These are phyloP conservation scores for Ennomos erosarius DNA, from an alignment of 2,888 invertebrate genomes.

Conservation along the genomic window DNA sequence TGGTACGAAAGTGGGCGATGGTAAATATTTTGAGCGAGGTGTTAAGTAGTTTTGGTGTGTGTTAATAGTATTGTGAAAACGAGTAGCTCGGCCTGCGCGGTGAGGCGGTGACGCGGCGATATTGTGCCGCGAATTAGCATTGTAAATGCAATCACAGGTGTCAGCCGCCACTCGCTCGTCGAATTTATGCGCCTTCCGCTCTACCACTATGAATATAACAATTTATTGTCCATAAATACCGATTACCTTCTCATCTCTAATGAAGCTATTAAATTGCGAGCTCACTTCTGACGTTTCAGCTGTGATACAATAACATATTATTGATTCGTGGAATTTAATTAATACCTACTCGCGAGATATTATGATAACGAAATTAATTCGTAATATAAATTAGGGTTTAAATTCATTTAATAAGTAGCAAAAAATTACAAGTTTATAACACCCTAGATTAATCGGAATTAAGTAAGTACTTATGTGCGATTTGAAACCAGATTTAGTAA, in stretches of 20 bases:
- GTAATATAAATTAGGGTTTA: conserved; percentile 1
- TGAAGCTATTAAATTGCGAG: conserved; percentile 65
- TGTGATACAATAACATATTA: conserved; percentile 29
- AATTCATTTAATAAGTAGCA: conserved; percentile 26
- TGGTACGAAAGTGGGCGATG: conserved; percentile 13
- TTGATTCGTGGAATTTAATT: conserved; percentile 44
- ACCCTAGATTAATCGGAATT: conserved; percentile 65
- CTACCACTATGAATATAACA: conserved; percentile 75
- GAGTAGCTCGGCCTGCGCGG: conserved; percentile 61
- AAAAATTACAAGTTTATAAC: conserved; percentile 56
- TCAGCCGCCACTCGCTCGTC: conserved; percentile 78
- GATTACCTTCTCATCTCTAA: conserved; percentile 66
- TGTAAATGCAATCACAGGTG: conserved; percentile 86
- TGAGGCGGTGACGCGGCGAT: conserved; percentile 61
- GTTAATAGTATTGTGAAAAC: conserved; percentile 52
- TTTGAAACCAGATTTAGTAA: conserved; percentile 64
- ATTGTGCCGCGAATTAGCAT: conserved; percentile 81
- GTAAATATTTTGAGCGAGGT: conserved; percentile 31
- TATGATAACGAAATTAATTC: background rate
- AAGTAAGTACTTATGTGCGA: no score
- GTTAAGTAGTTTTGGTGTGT: conserved; percentile 24
- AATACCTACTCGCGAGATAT: background rate
- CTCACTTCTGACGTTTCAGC: conserved; percentile 47
- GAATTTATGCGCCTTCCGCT: conserved; percentile 81
- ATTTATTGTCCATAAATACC: conserved; percentile 79